Conservation (phyloP, 2,888 invertebrate species). For the Tuberolachnus salignus region DNA sequence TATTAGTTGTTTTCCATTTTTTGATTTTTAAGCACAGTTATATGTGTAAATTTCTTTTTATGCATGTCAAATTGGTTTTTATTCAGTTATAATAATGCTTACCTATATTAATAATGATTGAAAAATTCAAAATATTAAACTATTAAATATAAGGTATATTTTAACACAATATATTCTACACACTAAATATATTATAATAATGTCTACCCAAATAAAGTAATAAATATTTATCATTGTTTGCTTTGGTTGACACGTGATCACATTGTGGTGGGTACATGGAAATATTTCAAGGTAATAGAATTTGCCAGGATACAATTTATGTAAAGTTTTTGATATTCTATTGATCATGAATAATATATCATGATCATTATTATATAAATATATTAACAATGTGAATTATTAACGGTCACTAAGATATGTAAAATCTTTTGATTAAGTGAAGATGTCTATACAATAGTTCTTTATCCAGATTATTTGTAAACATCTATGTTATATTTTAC, state of each 20-base stretch:
- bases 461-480: constrained; percentile 1
- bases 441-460: constrained; percentile 1
- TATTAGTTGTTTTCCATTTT: too few relatives aligned
- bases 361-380: background rate
- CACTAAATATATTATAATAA: background rate
- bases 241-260: constrained; percentile 16
- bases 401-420: background rate
- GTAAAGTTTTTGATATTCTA: constrained; percentile 26
- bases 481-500: background rate
- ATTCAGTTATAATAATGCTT: too few relatives aligned
- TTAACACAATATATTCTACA: background rate
- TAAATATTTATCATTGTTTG: constrained; percentile 33
- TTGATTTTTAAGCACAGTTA: too few relatives aligned
- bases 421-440: constrained; percentile 18
- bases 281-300: constrained; percentile 41
- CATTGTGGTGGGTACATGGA: background rate
- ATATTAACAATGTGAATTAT: constrained; percentile 26
- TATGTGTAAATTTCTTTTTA: too few relatives aligned
- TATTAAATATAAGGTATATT: background rate
- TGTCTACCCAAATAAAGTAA: background rate
- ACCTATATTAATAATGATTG: background rate
- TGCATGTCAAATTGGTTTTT: too few relatives aligned
- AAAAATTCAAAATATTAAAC: background rate
- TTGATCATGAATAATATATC: constrained; percentile 9
- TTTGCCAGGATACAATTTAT: constrained; percentile 9